Percentiles rank a stretch among this genome's conserved stretches.
Conservation (phyloP, 37 sponge, comb jelly and placozoan genomes). For the Mnemiopsis leidyi region DNA sequence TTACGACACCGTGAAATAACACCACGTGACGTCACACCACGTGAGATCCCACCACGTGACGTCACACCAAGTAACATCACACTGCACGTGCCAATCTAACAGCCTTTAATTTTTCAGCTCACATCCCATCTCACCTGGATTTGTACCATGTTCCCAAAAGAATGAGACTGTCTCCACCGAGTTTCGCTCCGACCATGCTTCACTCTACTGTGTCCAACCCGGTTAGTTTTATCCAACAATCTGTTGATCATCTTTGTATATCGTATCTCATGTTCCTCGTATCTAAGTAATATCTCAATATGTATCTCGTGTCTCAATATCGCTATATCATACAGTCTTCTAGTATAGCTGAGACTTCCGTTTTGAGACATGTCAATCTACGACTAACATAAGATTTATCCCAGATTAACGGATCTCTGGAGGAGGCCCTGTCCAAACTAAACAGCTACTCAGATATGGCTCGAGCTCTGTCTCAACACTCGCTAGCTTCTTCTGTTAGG, state of each 20-base stretch:
- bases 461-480: slow-evolving; percentile 87
- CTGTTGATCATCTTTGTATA: too few species aligned
- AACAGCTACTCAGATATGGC: slow-evolving; percentile 48
- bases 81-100: too few species aligned
- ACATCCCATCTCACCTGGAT: slow-evolving; percentile 34
- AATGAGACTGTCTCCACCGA: slow-evolving; percentile 34
- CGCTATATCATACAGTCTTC: too few species aligned
- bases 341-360: too few species aligned
- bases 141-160: slow-evolving; percentile 34
- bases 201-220: slow-evolving; percentile 26
- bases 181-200: slow-evolving; percentile 46
- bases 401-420: slow-evolving; percentile 20
- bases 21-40: not conserved
- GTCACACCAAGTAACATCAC: not conserved
- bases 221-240: not conserved
- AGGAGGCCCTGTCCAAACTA: slow-evolving; percentile 28
- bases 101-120: not conserved
- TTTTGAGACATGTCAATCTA: too few species aligned
- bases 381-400: too few species aligned
- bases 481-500: slow-evolving; percentile 87
- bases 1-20: too few species aligned
- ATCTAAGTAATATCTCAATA: too few species aligned
- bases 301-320: too few species aligned
- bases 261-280: too few species aligned
- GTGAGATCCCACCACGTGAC: too few species aligned